Evolutionary conservation across 2,888 invertebrate genomes (phyloP), one percentile per base, ranked within the genome.

Genomic region (Drosophila mimica): DNA sequence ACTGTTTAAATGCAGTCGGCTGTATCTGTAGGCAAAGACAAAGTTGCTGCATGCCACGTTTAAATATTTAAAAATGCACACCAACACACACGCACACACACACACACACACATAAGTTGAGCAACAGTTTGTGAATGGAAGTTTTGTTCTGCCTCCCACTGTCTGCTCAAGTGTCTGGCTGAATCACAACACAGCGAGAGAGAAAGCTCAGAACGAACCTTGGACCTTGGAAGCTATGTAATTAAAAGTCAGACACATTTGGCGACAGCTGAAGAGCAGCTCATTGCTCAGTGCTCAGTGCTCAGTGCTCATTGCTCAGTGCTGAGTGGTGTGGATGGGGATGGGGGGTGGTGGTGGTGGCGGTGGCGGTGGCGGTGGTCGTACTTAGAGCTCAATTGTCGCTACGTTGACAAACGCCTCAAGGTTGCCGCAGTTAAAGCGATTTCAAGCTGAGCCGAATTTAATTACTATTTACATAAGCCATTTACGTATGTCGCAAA

Each of bases 181-280:
- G 63, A 76, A 79, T 79, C 74, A 82, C 43, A 81, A 74, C 70
- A 76, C 63, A 64, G 15, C 9, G 13, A 30, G 31, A 40, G 38
- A 57, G 9, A 13, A 25, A 56, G 68, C 34, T 31, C 43, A 38
- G 48, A 15, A 13, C 52, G 15, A 43, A 31, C 31, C 61, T 48
- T 48, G 28, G 43, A 36, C 51, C 46, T 31, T 59, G 66, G 57
- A 64, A 25, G 15, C 70, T 71, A 74, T 75, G 68, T 80, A 78
- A 83, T 81, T 80, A 75, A 74, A 63, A 77, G 81, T 52, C 74
- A 76, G 70, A 66, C 74, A 66, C 65, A 74, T 52, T 46, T 58
- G 58, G 25, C 58, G 17, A 48, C 31, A 33, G n/a, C 31, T 51
- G 15, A 40, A 43, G 31, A 20, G 48, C 7, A 15, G 46, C 46